A percentile compares a stretch with the other conserved stretches of the same genome.
phyloP scores from a whole-genome alignment of 2,113 vertebrate genomes.

The Sapayoa aenigma region DNA sequence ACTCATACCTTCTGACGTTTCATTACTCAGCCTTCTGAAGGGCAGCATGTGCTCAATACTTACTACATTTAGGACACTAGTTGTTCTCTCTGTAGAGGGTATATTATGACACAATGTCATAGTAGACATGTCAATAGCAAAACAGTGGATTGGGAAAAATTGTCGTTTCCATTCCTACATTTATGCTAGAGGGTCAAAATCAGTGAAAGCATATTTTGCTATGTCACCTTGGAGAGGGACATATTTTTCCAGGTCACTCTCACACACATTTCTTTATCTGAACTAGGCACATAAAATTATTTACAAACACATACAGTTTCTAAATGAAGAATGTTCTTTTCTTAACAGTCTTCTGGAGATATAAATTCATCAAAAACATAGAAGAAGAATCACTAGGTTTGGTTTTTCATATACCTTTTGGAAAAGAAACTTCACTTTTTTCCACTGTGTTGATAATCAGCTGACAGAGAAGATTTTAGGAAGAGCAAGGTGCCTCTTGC shows the following conservation, averaged over 20 bases:
- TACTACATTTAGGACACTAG: not conserved
- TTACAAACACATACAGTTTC: not conserved
- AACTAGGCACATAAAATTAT: not conserved
- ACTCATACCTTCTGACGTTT: not conserved
- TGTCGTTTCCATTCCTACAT: not conserved
- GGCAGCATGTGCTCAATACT: not conserved
- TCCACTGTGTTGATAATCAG: not conserved
- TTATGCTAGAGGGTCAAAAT: not conserved
- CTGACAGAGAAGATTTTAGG: not conserved
- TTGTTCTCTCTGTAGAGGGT: not conserved
- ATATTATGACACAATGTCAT: not conserved
- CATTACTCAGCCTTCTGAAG: not conserved
- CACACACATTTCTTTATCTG: not conserved
- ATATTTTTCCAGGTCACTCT: not conserved
- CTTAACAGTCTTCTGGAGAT: not conserved
- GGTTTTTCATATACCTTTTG: not conserved
- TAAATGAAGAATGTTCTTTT: not conserved
- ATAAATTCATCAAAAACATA: not conserved
- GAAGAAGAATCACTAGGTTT: not conserved
- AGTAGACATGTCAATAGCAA: not conserved
- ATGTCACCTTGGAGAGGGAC: not conserved
- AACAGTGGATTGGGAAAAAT: not conserved
- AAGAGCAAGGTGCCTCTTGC: not conserved
- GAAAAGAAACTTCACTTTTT: not conserved
- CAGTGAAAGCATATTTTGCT: not conserved